Evolutionary conservation across 2,797 vertebrate species (phyloP), one percentile per base, ranked within the genome.

Genomic region (Lepus oiostolus): DNA sequence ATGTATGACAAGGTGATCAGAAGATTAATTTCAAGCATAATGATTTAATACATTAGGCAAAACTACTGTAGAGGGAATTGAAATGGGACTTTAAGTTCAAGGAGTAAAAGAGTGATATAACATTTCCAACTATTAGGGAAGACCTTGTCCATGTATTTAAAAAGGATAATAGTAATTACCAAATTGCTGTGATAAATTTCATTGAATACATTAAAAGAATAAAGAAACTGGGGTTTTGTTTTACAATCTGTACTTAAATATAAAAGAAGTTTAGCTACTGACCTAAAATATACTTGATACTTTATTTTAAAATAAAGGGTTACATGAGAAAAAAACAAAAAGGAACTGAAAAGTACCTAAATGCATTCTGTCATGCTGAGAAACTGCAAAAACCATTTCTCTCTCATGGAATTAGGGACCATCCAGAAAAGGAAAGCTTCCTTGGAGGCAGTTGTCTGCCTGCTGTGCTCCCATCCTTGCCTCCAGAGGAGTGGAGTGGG

Each of bases 11-110:
- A 7, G 11, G 4, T 63, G 32, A 88, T 58, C 17, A 47, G 21
- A 30, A 96, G 92, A 92, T 38, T 67, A 62, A 93, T 88, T 42
- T 82, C 16, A 95, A 96, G 9, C 6, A 75, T 75, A 92, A 52
- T 4, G 77, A 38, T 28, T 2, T 60, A 68, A 32, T 63, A 83
- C 32, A 47, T 70, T 65, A 70, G 24, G 9, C 35, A 90, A 90
- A 89, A 81, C 7, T 76, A 32, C 22, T 62, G 1, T 54, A 10
- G 54, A 9, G 12, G 30, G 13, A 74, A 42, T 84, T 62, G 24
- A 21, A 62, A 90, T 85, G 12, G 47, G 4, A 17, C 21, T 82
- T 93, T 87, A 72, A 90, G 77, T 90, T 83, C 60, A 79, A 71
- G 71, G 62, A 83, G 60, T 72, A 5, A 70, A 75, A 76, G 5